Percentiles rank a stretch among this genome's conserved stretches.
These are phyloP conservation scores for Phocides pigmalion DNA, from an alignment of 1,140 invertebrate species.

Conservation along the genomic window DNA sequence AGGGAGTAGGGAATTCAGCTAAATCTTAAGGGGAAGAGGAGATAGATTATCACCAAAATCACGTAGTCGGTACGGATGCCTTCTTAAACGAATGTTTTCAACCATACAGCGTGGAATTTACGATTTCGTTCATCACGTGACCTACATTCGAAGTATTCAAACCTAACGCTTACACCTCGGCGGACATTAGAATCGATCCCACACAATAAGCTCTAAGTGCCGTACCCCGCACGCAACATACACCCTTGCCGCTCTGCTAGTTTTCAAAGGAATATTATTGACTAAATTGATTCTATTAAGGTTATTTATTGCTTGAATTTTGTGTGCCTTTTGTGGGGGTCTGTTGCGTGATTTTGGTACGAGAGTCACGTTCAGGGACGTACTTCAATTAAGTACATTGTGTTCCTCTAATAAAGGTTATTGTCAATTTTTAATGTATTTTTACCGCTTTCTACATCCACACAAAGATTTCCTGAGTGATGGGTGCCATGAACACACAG, in stretches of 20 bases:
- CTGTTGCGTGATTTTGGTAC: slow-evolving; percentile 10
- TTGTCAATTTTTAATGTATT: no score
- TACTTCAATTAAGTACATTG: neutral
- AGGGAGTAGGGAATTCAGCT: no score
- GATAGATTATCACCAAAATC: no score
- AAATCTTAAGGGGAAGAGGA: no score
- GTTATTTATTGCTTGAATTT: slow-evolving; percentile 28
- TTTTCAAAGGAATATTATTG: slow-evolving; percentile 32
- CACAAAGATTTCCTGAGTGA: no score
- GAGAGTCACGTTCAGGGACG: neutral
- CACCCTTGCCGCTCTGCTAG: slow-evolving; percentile 21
- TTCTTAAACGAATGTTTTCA: no score
- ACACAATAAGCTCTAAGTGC: slow-evolving; percentile 30
- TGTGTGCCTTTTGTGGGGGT: slow-evolving; percentile 13
- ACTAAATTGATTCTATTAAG: slow-evolving; percentile 29
- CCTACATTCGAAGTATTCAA: slow-evolving; percentile 27
- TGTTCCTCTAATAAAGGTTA: no score
- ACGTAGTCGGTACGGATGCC: no score
- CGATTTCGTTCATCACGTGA: slow-evolving; percentile 1
- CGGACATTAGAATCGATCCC: slow-evolving; percentile 28
- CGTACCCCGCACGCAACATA: slow-evolving; percentile 29
- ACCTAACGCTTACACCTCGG: slow-evolving; percentile 20
- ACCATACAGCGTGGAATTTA: no score
- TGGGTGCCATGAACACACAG: no score
- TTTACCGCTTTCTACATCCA: no score